Conservation (phyloP, 2,888 invertebrate species). For the Tachina grossa region DNA sequence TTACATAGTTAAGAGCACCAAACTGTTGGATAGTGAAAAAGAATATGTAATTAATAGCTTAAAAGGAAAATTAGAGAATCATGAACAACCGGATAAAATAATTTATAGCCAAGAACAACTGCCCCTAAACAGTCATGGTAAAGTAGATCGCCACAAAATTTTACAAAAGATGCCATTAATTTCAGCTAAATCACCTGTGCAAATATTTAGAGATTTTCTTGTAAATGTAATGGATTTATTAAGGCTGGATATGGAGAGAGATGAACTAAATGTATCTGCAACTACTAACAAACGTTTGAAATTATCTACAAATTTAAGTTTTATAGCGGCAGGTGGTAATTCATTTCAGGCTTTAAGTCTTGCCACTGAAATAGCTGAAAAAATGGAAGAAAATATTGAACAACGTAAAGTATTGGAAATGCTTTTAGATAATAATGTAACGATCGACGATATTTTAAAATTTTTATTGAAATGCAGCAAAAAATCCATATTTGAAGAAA, state of each 20-base stretch:
- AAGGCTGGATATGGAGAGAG: slow-evolving; percentile 6
- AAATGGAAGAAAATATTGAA: slow-evolving; percentile 74
- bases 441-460: slow-evolving; percentile 72
- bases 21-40: neutral
- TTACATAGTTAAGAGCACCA: slow-evolving; percentile 27
- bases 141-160: slow-evolving; percentile 82
- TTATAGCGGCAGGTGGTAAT: slow-evolving; percentile 76
- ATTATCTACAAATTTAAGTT: slow-evolving; percentile 67
- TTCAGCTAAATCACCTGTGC: slow-evolving; percentile 78
- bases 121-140: slow-evolving; percentile 88
- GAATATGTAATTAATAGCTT: neutral
- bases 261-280: neutral
- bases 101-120: slow-evolving; percentile 84
- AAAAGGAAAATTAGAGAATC: slow-evolving; percentile 76
- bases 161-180: slow-evolving; percentile 4
- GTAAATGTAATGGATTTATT: slow-evolving; percentile 77
- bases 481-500: slow-evolving; percentile 9
- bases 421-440: slow-evolving; percentile 74
- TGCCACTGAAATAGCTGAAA: slow-evolving; percentile 76
- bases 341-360: slow-evolving; percentile 79
- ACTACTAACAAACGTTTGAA: slow-evolving; percentile 50
- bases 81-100: slow-evolving; percentile 87
- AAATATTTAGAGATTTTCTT: slow-evolving; percentile 85
- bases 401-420: slow-evolving; percentile 76
- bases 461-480: slow-evolving; percentile 68